Percentiles rank a stretch among this genome's conserved stretches.
Conservation (phyloP, 2,888 invertebrate species). For the Ophion costatus region DNA sequence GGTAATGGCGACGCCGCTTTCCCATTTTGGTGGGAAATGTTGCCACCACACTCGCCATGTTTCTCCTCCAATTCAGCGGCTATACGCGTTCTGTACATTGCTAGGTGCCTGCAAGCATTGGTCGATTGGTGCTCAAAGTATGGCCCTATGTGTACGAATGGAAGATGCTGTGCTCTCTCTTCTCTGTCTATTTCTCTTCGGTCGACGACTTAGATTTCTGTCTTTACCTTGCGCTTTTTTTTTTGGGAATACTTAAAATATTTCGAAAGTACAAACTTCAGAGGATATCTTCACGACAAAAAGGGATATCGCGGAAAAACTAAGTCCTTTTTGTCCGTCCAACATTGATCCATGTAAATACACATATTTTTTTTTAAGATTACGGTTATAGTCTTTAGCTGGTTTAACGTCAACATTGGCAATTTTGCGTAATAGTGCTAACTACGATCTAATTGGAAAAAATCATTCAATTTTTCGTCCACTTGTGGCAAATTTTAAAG, state of each 20-base stretch:
- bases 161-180: neutral
- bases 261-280: too few species aligned
- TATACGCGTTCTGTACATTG: neutral
- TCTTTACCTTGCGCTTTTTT: conserved; percentile 16
- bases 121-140: conserved; percentile 20
- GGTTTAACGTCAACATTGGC: too few species aligned
- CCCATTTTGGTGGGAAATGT: conserved; percentile 59
- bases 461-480: too few species aligned
- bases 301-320: too few species aligned
- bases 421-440: too few species aligned
- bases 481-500: too few species aligned
- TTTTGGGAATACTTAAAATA: conserved; percentile 26
- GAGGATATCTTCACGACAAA: too few species aligned
- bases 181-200: neutral
- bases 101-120: conserved; percentile 4
- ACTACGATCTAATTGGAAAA: too few species aligned
- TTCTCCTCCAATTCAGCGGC: neutral
- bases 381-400: too few species aligned
- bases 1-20: conserved; percentile 46
- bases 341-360: too few species aligned
- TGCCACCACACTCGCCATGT: conserved; percentile 31
- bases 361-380: too few species aligned
- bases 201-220: neutral
- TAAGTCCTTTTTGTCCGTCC: too few species aligned
- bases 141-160: conserved; percentile 10